These are phyloP conservation scores for Acanthis flammea DNA, from an alignment of 2,797 vertebrate genomes.

Conservation along the genomic window DNA sequence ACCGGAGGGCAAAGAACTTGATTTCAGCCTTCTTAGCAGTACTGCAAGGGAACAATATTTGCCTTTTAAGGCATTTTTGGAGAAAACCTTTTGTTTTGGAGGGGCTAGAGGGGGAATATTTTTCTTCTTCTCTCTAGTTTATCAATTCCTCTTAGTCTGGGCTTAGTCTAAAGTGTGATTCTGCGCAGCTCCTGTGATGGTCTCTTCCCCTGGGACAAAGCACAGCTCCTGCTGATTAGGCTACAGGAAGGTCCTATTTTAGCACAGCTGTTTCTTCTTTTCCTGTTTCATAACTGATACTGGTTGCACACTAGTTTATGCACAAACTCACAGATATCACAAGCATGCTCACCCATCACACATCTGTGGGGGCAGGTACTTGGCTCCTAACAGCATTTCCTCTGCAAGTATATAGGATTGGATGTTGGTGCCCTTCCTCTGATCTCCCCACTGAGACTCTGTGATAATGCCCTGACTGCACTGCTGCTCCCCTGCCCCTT, in stretches of 20 bases:
- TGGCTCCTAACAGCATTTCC: not conserved
- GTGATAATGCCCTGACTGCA: not conserved
- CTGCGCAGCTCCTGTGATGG: not conserved
- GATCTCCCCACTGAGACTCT: not conserved
- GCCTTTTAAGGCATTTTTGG: not conserved
- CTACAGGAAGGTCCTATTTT: not conserved
- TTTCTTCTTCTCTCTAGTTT: not conserved
- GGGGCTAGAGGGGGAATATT: fast-evolving
- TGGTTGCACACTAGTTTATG: not conserved
- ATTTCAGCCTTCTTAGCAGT: not conserved
- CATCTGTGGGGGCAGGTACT: not conserved
- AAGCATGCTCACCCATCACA: not conserved
- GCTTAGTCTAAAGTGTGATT: not conserved
- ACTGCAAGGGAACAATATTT: not conserved
- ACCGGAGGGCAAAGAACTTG: not conserved
- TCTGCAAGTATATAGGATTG: not conserved
- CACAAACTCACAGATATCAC: not conserved
- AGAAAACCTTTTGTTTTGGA: not conserved
- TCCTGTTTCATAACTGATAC: not conserved
- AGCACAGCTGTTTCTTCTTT: not conserved
- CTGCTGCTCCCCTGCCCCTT: not conserved
- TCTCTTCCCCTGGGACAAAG: not conserved
- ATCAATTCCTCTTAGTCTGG: not conserved
- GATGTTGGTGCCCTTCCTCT: not conserved
- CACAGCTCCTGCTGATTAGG: fast-evolving